Base-by-base conservation (phyloP, 2,797 vertebrate genomes). In the Sparus aurata region DNA sequence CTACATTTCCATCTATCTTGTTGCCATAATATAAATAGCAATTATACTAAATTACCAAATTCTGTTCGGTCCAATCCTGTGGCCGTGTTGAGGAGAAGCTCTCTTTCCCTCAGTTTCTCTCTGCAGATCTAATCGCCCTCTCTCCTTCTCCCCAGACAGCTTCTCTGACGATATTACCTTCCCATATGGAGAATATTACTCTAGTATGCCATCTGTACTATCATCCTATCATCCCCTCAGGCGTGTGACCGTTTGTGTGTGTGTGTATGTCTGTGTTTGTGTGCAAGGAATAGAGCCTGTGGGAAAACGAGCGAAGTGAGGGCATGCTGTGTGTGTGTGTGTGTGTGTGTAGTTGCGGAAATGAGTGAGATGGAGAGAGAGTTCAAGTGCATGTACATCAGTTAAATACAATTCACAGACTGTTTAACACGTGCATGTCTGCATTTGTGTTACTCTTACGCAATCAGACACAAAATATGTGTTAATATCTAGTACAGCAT, bases 151-250 rank as follows among this genome's bases (percentile, higher is more conserved):
- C 83, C 87, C 75, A 85, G 90, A 86, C 30, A 75, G 85, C 83
- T 89, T 83, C 85, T 81, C 87, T 89, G 90, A 91, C 70, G 47
- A 89, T 84, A 91, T 92, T 91, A 92, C 92, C 89, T 90, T 90
- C 90, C 91, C 89, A 90, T 93, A 91, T 84, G 86, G 91, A 92
- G 88, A 91, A 91, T 87, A 93, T 90, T 90, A 89, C 86, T 92
- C 88, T 79, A 91, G 80, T 90, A 86, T 72, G 88, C 93, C 93
- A 94, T 94, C 92, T 93, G 92, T 90, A 94, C 90, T 84, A 90
- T 89, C 91, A 90, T 85, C 84, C 87, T 75, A 91, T 88, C 91
- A 89, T 85, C 83, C 91, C 90, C 91, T 87, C 47, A 43, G 86
- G 91, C 73, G 13, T 85, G 72, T 69, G 73, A 75, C 76, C 67